Base-by-base conservation (phyloP, 1,140 invertebrate species). In the Portunus trituberculatus region DNA sequence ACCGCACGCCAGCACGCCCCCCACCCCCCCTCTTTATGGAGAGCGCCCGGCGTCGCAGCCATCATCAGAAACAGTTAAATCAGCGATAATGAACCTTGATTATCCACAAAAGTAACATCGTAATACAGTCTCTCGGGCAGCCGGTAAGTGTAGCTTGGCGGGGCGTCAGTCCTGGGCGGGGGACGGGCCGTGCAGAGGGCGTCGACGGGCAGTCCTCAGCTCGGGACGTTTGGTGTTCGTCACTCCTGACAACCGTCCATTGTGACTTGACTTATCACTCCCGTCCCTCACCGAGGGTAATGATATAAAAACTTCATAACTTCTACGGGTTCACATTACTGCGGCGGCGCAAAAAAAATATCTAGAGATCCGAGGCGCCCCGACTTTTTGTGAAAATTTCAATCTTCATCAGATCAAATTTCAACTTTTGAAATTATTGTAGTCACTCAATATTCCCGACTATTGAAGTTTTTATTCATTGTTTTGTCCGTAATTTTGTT, bases 331-430 rank as follows among this genome's bases (percentile, higher is more conserved):
- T 91, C 52, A 46, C 46, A 91, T 46, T 91, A 46, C 67, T 76
- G n/a, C 89, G 20, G 46, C 89, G 87, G 87, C 25, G 86, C 45
- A 29, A 91, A 91, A 52, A 91, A 48, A 91, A 39, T 29, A 29
- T 91, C 7, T 59, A 92, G 39, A 46, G 14, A 76, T 32, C 25
- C 52, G 25, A 91, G n/a, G 32, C 67, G 45, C 48, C 45, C 90
- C 29, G 59, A 76, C 48, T 39, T 86, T 86, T 93, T 93, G 45
- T 52, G 45, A 25, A 86, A 29, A 52, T 52, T 93, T 93, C 84
- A 28, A 67, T 93, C 83, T 93, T 88, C 92, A 88, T 93, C 92
- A 93, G 92, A 93, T 88, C 92, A 93, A 93, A 87, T 93, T 93
- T 87, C 92, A 93, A 59, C 45, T 52, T 59, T 7, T 59, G 32